These are phyloP conservation scores for Siderastrea radians DNA, from an alignment of 92 coral and sea anemone genomes.

Conservation along the genomic window DNA sequence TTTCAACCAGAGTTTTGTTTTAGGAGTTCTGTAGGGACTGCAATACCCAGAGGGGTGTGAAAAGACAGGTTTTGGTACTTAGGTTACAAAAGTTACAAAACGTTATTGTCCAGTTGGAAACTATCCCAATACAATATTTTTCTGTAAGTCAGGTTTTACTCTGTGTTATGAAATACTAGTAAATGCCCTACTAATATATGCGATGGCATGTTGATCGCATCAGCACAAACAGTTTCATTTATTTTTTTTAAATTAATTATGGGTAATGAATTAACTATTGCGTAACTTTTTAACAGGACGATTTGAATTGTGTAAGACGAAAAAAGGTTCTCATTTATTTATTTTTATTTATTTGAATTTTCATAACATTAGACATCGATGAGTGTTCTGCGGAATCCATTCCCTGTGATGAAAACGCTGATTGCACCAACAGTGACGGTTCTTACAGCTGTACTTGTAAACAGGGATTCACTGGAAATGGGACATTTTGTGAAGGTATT, in stretches of 20 bases:
- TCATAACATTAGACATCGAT: constrained; percentile 34
- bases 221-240: constrained; percentile 17
- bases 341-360: not conserved
- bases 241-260: too few relatives aligned
- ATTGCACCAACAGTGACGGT: constrained; percentile 67
- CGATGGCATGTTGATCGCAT: constrained; percentile 15
- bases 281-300: too few relatives aligned
- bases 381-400: constrained; percentile 59
- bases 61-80: too few relatives aligned
- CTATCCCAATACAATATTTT: too few relatives aligned
- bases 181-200: constrained; percentile 30
- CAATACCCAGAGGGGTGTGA: too few relatives aligned
- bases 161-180: too few relatives aligned
- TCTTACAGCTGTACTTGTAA: constrained; percentile 74
- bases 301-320: too few relatives aligned
- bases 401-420: constrained; percentile 61
- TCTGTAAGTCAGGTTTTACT: not conserved
- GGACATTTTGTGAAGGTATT: constrained; percentile 64
- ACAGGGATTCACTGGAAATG: constrained; percentile 77
- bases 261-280: too few relatives aligned
- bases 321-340: not conserved
- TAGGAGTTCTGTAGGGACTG: too few relatives aligned
- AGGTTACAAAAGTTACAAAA: not conserved
- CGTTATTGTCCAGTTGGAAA: too few relatives aligned
- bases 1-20: too few relatives aligned